Evolutionary conservation across 2,113 vertebrate genomes (phyloP).

Genomic region (Xiphorhynchus elegans): DNA sequence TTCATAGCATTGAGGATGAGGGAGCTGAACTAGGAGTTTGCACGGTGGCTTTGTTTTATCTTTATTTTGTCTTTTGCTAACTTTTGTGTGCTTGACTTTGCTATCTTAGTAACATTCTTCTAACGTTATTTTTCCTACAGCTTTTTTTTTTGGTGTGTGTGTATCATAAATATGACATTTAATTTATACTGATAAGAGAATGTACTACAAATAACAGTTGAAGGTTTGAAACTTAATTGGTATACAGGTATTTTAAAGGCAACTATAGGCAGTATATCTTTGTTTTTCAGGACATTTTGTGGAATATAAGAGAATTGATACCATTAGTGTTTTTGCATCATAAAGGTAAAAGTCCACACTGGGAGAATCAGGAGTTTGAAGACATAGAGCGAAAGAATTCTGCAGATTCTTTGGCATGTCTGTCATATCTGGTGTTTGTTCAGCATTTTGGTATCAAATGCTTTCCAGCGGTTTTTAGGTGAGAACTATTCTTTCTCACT

Average conservation of each 20-base stretch:
- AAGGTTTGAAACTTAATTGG: neutral
- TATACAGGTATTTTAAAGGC: neutral
- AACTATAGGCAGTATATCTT: neutral
- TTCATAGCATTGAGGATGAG: neutral
- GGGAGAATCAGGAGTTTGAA: constrained; percentile 72
- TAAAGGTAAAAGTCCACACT: constrained; percentile 49
- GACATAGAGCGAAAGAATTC: constrained; percentile 71
- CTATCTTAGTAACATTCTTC: neutral
- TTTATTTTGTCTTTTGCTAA: neutral
- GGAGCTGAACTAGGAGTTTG: neutral
- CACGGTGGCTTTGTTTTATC: neutral
- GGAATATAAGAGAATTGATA: constrained; percentile 68
- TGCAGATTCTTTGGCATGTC: constrained; percentile 83
- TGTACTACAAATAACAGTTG: neutral
- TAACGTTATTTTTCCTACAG: neutral
- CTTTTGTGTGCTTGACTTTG: neutral
- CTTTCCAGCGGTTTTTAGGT: constrained; percentile 91
- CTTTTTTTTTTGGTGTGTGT: neutral
- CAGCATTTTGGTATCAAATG: constrained; percentile 82
- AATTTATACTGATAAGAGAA: neutral
- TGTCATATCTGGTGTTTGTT: constrained; percentile 93
- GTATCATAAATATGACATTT: neutral
- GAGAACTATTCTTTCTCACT: neutral
- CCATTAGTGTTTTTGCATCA: constrained; percentile 65
- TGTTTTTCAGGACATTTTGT: constrained; percentile 72